phyloP scores from a whole-genome alignment of 2,113 vertebrate species.

The Pogonocichla stellata region DNA sequence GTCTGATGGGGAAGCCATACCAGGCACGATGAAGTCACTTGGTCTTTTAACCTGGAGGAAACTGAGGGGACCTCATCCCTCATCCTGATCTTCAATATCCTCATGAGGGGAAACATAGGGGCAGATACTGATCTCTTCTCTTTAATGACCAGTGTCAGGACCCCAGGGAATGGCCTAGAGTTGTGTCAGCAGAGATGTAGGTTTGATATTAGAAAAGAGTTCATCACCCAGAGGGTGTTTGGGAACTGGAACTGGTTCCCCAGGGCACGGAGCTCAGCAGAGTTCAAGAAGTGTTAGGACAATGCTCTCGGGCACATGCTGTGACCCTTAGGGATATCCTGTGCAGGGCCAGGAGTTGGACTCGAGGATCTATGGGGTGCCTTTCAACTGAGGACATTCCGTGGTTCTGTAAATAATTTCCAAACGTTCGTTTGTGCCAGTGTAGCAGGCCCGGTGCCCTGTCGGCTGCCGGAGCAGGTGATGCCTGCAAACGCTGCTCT shows the following conservation, averaged over 20 bases:
- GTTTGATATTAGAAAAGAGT: background rate
- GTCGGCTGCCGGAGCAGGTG: background rate
- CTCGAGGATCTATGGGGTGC: background rate
- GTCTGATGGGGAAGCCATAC: background rate
- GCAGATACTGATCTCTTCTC: background rate
- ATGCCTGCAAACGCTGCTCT: fast-evolving
- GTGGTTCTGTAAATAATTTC: background rate
- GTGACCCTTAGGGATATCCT: background rate
- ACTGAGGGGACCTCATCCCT: background rate
- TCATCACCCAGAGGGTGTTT: background rate
- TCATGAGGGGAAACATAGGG: fast-evolving
- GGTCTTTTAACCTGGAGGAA: background rate
- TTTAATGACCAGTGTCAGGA: background rate
- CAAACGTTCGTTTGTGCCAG: background rate
- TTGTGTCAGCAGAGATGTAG: background rate
- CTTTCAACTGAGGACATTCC: background rate
- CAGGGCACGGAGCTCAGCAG: background rate
- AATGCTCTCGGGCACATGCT: background rate
- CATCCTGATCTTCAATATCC: background rate
- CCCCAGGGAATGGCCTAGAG: background rate
- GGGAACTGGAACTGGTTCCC: background rate
- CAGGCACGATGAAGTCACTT: background rate
- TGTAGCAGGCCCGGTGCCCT: background rate
- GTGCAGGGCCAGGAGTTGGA: background rate
- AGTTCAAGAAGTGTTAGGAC: background rate